Evolutionary conservation across 2,113 vertebrate species (phyloP), one percentile per base, ranked within the genome.

Genomic region (Mesitornis unicolor): DNA sequence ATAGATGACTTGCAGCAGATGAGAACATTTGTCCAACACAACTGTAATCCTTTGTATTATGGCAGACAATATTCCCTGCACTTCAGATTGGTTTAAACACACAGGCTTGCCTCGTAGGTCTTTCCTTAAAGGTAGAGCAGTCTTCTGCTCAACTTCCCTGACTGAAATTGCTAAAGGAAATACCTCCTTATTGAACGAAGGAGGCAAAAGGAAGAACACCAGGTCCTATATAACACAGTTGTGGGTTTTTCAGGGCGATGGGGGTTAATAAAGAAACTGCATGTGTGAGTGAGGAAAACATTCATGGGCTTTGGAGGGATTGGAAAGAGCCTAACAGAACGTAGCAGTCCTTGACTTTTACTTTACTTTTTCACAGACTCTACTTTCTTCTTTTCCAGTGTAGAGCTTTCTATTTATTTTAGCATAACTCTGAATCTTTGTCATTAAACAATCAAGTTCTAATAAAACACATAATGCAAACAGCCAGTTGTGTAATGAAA

Each of bases 371-470:
- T 78, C 77, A 73, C 38, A 71, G 31, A 80, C 43, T 68, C 26
- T 81, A 26, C 90, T 95, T 95, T 74, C 76, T 71, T 31, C 22
- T 60, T 92, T 84, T 87, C 64, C 29, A 50, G 64, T 69, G 60
- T 4, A 57, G 29, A 86, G 60, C 20, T 95, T 95, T 89, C 73
- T 92, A 75, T 92, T 95, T 95, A 92, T 94, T 97, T 93, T 89
- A 94, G 42, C 71, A 76, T 89, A 95, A 84, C 38, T 92, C 80
- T 75, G 35, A 71, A 94, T 94, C 82, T 90, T 93, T 95, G 83
- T 94, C 95, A 96, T 94, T 96, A 97, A 93, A 93, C 65, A 96
- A 96, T 94, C 76, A 93, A 95, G 56, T 90, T 84, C 85, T 88
- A 97, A 94, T 95, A 96, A 92, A 96, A 95, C 93, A 0, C 56